Evolutionary conservation across 2,797 vertebrate genomes (phyloP), one percentile per base, ranked within the genome.

Genomic region (Rhinichthys osculus): DNA sequence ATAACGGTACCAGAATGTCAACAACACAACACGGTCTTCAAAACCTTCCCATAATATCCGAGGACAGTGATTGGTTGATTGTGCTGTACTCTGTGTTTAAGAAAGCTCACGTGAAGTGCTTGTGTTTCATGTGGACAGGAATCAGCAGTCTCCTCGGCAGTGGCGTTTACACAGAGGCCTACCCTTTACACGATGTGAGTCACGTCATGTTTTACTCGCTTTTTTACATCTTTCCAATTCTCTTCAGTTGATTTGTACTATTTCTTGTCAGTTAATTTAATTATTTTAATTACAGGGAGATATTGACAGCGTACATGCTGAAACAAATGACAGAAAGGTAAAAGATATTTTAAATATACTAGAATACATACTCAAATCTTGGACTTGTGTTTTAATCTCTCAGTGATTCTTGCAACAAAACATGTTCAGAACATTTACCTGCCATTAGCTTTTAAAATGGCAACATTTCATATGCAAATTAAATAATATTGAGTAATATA

Each of bases 161-260:
- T 17, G 96, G 95, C 19, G 93, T 97, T 87, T 99, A 99, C 91
- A 96, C 94, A 0, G 94, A 96, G 17, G 97, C 96, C 0, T 99
- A 97, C 92, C 97, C 98, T 0, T 92, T 97, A 83, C 98, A 99
- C 82, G 98, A 99, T 64, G 98, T 99, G 93, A 98, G 98, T 97
- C 52, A 79, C 30, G 4, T 14, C 9, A 54, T 17, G 64, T 70
- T 23, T 78, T 16, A 30, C 42, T 86, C 19, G 17, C 14, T 50
- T 40, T 50, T 66, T n/a, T 54, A 10, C 11, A 33, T 40, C n/a
- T 42, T 54, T 64, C 7, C 17, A 47, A 3, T 44, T 50, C 21
- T 50, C 7, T 64, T 23, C 2, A 44, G 5, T 17, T 33, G 42
- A 83, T 71, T 23, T 67, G 38, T 62, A 42, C 9, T 40, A 19